phyloP scores from a whole-genome alignment of 1,140 invertebrate genomes.

The Achatina immaculata region DNA sequence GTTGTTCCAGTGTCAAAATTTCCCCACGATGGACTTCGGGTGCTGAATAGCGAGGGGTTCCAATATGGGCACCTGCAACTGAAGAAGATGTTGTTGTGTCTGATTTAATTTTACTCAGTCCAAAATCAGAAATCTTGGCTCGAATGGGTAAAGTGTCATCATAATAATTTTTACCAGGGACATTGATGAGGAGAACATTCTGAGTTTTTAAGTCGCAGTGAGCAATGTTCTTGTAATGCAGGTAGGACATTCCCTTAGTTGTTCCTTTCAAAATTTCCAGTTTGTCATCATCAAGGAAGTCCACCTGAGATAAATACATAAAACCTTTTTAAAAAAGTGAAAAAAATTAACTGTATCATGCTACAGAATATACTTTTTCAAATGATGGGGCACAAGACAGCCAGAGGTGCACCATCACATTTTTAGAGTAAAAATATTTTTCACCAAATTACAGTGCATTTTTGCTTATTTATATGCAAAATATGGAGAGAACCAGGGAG shows the following conservation, averaged over 20 bases:
- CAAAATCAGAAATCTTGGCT: conserved; percentile 24
- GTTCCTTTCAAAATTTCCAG: background rate
- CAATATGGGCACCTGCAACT: background rate
- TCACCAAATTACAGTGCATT: too few species aligned
- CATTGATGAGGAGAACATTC: conserved; percentile 14
- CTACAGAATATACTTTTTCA: too few species aligned
- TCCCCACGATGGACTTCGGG: background rate
- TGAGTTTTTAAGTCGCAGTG: conserved; percentile 3
- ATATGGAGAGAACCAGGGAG: too few species aligned
- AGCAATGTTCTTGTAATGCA: background rate
- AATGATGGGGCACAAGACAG: too few species aligned
- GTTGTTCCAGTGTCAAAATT: background rate
- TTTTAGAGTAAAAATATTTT: too few species aligned
- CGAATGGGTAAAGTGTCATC: background rate
- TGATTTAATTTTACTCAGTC: conserved; percentile 2
- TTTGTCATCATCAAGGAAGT: background rate
- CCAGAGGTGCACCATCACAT: too few species aligned
- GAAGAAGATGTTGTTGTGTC: background rate
- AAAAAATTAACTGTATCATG: too few species aligned
- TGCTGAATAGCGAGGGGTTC: background rate
- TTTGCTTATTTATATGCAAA: too few species aligned
- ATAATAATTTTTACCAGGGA: background rate
- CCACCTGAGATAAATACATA: conserved; percentile 12
- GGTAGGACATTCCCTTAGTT: background rate
- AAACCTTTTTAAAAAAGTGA: too few species aligned